A percentile compares a stretch with the other conserved stretches of the same genome.
Conservation (phyloP, 2,113 vertebrate species). For the Hemicordylus capensis region DNA sequence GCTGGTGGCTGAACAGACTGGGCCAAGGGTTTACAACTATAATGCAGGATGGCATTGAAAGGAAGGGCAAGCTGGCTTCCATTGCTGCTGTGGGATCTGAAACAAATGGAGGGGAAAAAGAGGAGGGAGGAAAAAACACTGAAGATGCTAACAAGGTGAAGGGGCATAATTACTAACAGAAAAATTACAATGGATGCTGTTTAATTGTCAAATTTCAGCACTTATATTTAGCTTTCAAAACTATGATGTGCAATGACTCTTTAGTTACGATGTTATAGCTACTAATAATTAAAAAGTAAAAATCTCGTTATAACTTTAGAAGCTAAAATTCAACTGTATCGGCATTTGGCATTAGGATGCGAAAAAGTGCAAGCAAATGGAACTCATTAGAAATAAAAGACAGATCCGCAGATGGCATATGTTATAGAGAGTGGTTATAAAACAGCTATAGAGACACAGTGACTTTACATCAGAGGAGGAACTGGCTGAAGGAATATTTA, state of each 20-base stretch:
- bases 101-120: conserved; percentile 14
- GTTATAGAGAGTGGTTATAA: conserved; percentile 1
- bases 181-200: neutral
- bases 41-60: conserved; percentile 22
- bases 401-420: neutral
- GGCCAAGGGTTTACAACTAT: conserved; percentile 28
- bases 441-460: conserved; percentile 21
- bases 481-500: conserved; percentile 12
- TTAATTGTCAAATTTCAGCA: neutral
- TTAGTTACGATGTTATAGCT: neutral
- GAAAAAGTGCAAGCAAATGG: conserved; percentile 12
- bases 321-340: neutral
- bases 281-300: neutral
- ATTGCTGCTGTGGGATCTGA: neutral
- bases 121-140: neutral
- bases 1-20: conserved; percentile 19
- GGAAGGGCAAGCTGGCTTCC: neutral
- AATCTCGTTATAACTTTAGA: neutral
- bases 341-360: conserved; percentile 1
- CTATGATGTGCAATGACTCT: neutral
- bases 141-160: conserved; percentile 28
- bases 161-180: conserved; percentile 16
- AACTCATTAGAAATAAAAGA: conserved; percentile 19
- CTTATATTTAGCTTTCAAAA: conserved; percentile 13
- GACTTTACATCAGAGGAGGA: conserved; percentile 22